Evolutionary conservation across 2,888 invertebrate genomes (phyloP), one percentile per base, ranked within the genome.

Genomic region (Toxonevra muliebris): DNA sequence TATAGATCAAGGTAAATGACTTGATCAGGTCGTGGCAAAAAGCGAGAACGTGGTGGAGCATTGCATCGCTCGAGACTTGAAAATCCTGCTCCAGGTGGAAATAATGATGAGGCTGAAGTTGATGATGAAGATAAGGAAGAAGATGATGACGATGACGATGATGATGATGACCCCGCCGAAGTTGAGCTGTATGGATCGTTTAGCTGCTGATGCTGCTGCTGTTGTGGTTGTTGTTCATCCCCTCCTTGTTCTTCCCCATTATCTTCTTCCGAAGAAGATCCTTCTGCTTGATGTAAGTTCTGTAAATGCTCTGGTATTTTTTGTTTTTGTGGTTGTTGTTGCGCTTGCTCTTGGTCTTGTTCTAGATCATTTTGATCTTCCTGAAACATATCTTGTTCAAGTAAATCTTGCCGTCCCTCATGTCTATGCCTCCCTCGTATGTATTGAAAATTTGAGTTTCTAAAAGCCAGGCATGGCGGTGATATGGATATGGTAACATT

Each of bases 1-100:
- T 75, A 75, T 3, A 79, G 73, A 68, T 79, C 77, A 66, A 79
- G 75, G 41, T 76, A 79, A 69, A 82, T 80, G 12, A 80, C 74
- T 48, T 80, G 79, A 48, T 80, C 80, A 13, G 76, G 77, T 2
- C 80, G 76, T 15, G 80, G 80, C 59, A 80, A 42, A 62, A 81
- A 80, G 2, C 79, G 77, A 66, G 79, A 77, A 59, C 72, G 76
- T 1, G 77, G 69, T 4, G 81, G 78, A 9, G 75, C 57, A 64
- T 80, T 80, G 43, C 70, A 68, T 9, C 65, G 17, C 13, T 30
- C 12, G 19, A 68, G 58, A 15, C 15, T 54, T 7, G 65, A 19
- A 20, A 62, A 48, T 15, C 64, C 72, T 1, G 74, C 75, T n/a
- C 70, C 73, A 3, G 77, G 71, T 4, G 65, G 41, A 11, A 65